phyloP scores from a whole-genome alignment of 2,113 vertebrate genomes.

The Halcyon malimbica region DNA sequence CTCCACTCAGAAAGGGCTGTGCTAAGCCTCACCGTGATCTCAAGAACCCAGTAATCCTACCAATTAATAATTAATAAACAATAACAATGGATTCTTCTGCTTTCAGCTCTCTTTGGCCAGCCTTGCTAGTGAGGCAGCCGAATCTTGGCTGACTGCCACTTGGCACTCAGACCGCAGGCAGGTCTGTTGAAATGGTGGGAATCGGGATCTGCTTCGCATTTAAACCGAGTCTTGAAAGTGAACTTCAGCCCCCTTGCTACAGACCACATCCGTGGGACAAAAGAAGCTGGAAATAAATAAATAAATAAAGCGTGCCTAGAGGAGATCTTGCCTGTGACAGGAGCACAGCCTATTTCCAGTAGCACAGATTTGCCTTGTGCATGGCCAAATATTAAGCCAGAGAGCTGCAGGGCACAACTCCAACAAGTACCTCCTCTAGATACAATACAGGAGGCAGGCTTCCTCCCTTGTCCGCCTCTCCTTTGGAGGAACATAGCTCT shows the following conservation, averaged over 20 bases:
- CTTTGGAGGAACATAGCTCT: not conserved
- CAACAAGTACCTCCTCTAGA: not conserved
- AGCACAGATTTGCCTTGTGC: not conserved
- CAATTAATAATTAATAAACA: not conserved
- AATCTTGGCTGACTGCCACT: not conserved
- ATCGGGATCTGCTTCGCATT: not conserved
- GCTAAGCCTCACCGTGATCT: not conserved
- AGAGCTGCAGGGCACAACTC: too few relatives aligned
- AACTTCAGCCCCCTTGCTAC: not conserved
- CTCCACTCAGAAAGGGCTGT: not conserved
- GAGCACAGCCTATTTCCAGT: not conserved
- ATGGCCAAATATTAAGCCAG: not conserved
- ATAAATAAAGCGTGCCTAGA: not conserved
- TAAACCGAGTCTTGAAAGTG: not conserved
- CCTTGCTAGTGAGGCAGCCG: not conserved
- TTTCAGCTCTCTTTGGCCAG: not conserved
- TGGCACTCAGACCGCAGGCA: too few relatives aligned
- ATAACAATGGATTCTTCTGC: not conserved
- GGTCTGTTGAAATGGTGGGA: not conserved
- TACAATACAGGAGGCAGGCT: not conserved
- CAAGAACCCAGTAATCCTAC: not conserved
- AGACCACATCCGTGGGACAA: not conserved
- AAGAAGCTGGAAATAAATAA: not conserved
- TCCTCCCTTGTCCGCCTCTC: not conserved
- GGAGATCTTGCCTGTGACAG: not conserved